Base-by-base conservation (phyloP, 2,888 invertebrate genomes). In the Xestia ashworthii region DNA sequence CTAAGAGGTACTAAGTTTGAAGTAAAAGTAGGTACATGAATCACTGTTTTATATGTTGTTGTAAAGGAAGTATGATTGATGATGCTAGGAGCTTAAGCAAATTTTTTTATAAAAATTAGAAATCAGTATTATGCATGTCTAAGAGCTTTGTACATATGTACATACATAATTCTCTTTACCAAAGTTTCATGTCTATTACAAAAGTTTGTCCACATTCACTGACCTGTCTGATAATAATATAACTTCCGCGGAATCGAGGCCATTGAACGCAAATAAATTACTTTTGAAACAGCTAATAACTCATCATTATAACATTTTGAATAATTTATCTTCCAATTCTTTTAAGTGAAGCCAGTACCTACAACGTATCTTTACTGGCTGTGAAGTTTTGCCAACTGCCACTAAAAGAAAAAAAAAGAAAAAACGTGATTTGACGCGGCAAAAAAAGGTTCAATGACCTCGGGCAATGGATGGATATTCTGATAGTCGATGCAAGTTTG, bases 361-460 rank as follows among this genome's bases (percentile, higher is more conserved):
- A 16, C 58, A 67, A 53, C 53, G 38, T 71, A 62, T 71, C 67
- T 66, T 73, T 50, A 73, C 46, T 68, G 48, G 48, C 48, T 50
- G 46, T 58, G 44, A 71, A 81, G 58, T 82, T 82, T 77, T 80
- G 87, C 85, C 81, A 85, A 73, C 77, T 50, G 72, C 55, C 55
- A 64, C 16, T 6, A 71, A 48, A 64, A 78, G 11, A 38, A 60
- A 53, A 82, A 68, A 82, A 66, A 66, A 68, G 25, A 60, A 44
- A 68, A 81, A 82, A 87, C 76, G n/a, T 72, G 82, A 74, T 82
- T 78, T 50, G 78, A 70, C 25, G 69, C 38, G 16, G 62, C 62
- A 78, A 89, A 87, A 87, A 81, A 79, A 65, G 71, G 89, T 82
- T 87, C 81, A 81, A 41, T 74, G 89, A 80, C 71, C 87, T 80